Percentiles rank a stretch among this genome's conserved stretches.
Conservation (phyloP, 2,888 invertebrate genomes). For the Drosophila nigricruria region DNA sequence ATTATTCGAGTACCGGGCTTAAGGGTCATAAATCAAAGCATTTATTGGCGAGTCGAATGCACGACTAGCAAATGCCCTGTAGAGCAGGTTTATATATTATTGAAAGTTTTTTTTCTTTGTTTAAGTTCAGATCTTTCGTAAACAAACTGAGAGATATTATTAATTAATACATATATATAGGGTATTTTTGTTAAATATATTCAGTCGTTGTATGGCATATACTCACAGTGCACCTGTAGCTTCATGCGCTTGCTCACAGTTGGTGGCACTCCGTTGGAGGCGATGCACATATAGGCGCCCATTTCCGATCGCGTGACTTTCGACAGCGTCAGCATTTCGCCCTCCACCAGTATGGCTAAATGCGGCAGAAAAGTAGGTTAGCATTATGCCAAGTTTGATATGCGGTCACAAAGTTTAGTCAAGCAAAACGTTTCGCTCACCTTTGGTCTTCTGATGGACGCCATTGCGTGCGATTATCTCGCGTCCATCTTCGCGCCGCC, state of each 20-base stretch:
- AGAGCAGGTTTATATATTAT: background rate
- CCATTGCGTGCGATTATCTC: conserved; percentile 92
- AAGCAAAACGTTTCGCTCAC: conserved; percentile 83
- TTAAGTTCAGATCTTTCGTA: background rate
- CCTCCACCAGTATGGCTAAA: conserved; percentile 90
- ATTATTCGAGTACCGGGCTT: conserved; percentile 53
- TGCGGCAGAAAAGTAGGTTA: background rate
- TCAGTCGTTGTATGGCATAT: conserved; percentile 56
- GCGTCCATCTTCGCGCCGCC: conserved; percentile 94
- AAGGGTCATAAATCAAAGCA: conserved; percentile 67
- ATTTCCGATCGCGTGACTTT: conserved; percentile 96
- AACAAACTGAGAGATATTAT: background rate
- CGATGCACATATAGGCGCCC: conserved; percentile 95
- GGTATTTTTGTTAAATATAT: background rate
- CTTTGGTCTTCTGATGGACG: conserved; percentile 90
- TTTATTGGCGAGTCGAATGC: conserved; percentile 43
- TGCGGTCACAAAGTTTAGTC: conserved; percentile 37
- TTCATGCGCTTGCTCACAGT: conserved; percentile 96
- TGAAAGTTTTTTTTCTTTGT: background rate
- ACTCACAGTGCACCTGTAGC: conserved; percentile 96
- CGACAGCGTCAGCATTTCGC: conserved; percentile 92
- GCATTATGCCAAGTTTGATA: conserved; percentile 29
- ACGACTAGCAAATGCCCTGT: background rate
- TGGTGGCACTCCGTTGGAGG: conserved; percentile 94
- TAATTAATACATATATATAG: background rate